These are phyloP conservation scores for Brenthis daphne DNA, from an alignment of 2,888 invertebrate species.

Conservation along the genomic window DNA sequence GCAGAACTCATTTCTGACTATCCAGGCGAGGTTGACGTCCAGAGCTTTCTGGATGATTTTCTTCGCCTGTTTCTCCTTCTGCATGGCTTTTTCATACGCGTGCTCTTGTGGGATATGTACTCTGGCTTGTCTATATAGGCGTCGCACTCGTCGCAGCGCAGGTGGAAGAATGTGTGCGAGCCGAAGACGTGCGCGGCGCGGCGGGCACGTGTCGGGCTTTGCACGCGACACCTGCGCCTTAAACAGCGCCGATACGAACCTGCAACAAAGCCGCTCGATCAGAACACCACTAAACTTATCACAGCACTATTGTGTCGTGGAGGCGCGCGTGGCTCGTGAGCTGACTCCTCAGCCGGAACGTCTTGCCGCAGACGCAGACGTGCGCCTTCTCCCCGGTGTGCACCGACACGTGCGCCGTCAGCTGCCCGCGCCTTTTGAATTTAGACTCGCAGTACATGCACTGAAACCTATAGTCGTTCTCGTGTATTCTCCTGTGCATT, in stretches of 20 bases:
- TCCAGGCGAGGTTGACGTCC: conserved; percentile 1
- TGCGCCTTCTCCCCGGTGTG: conserved; percentile 82
- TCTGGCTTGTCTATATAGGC: conserved; percentile 56
- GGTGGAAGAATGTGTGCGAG: conserved; percentile 48
- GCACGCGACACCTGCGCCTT: background rate
- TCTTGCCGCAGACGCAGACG: conserved; percentile 75
- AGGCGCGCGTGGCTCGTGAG: conserved; percentile 50
- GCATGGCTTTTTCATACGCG: background rate
- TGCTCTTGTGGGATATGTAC: conserved; percentile 62
- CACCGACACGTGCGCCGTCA: conserved; percentile 77
- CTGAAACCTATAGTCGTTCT: conserved; percentile 54
- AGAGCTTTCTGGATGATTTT: background rate
- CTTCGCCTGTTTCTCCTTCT: conserved; percentile 44
- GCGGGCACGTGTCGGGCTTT: conserved; percentile 10
- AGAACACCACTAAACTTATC: conserved; percentile 21
- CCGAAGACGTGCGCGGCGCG: conserved; percentile 24
- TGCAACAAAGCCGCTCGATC: conserved; percentile 52
- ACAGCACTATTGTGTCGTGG: conserved; percentile 37
- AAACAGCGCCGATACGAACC: conserved; percentile 37
- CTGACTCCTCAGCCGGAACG: conserved; percentile 72
- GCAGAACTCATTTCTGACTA: background rate
- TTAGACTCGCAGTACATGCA: conserved; percentile 79
- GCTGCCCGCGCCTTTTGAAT: conserved; percentile 79
- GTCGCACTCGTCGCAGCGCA: conserved; percentile 70
- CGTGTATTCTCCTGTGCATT: conserved; percentile 72